Evolutionary conservation across 2,797 vertebrate genomes (phyloP).

Genomic region (Peromyscus melanophrys): DNA sequence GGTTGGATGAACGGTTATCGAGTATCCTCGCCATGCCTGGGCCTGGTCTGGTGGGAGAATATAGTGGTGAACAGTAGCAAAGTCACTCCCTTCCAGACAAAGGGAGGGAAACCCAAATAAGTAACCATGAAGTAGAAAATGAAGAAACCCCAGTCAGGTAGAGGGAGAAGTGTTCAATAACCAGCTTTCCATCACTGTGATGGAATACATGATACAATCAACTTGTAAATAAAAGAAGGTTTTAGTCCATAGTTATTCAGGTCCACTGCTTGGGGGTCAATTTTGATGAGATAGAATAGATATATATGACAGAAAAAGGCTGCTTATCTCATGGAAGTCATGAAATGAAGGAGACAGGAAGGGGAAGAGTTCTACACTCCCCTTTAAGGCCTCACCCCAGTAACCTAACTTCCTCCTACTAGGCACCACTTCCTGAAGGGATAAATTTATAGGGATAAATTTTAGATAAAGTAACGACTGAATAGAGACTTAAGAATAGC

Average conservation of each 20-base stretch:
- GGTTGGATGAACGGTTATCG: background rate
- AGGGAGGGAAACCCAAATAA: background rate
- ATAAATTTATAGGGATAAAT: background rate
- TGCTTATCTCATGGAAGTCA: background rate
- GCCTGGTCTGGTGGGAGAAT: background rate
- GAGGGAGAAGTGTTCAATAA: background rate
- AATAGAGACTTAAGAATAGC: background rate
- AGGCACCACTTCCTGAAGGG: background rate
- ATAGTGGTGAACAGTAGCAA: background rate
- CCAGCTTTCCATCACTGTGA: background rate
- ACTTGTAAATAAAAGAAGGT: background rate
- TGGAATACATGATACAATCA: background rate
- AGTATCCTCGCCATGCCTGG: background rate
- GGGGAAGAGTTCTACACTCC: background rate
- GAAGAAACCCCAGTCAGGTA: background rate
- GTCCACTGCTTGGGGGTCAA: background rate
- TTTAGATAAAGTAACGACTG: background rate
- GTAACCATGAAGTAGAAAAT: background rate
- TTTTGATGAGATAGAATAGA: background rate
- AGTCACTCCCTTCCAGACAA: background rate
- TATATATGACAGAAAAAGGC: background rate
- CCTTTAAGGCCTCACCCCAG: background rate
- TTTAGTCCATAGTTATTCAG: background rate
- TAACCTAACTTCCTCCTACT: background rate
- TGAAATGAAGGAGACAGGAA: background rate